These are phyloP conservation scores for Ichneumoninae sp. DNA, from an alignment of 2,888 invertebrate genomes.

Conservation along the genomic window DNA sequence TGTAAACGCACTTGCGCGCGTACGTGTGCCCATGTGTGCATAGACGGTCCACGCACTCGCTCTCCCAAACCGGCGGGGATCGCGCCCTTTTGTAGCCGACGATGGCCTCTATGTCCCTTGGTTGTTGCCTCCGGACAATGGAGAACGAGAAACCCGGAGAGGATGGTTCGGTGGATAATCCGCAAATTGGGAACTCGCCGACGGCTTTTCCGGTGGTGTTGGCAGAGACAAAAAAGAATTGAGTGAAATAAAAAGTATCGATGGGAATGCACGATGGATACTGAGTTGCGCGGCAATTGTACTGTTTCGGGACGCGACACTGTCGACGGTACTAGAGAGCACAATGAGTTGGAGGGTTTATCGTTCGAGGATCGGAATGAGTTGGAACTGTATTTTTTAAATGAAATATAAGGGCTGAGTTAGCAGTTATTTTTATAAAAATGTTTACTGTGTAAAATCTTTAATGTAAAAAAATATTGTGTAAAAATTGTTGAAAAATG, in stretches of 20 bases:
- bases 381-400: background rate
- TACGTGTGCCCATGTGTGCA: background rate
- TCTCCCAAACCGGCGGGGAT: conserved; percentile 22
- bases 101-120: conserved; percentile 15
- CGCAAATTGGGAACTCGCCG: conserved; percentile 65
- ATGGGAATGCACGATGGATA: background rate
- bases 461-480: background rate
- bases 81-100: conserved; percentile 43
- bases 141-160: conserved; percentile 54
- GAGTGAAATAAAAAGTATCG: conserved; percentile 6
- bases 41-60: conserved; percentile 4
- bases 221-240: conserved; percentile 53
- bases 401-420: background rate
- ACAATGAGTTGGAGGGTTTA: background rate
- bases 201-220: conserved; percentile 62
- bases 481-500: no score
- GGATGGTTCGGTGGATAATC: conserved; percentile 64
- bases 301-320: background rate
- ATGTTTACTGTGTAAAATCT: background rate
- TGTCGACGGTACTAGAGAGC: background rate
- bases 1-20: background rate
- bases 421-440: no score
- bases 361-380: background rate
- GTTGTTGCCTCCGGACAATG: conserved; percentile 48
- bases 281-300: background rate